Percentiles rank a stretch among this genome's conserved stretches.
Conservation (phyloP, 1,140 invertebrate genomes). For the Anastatus disparis region DNA sequence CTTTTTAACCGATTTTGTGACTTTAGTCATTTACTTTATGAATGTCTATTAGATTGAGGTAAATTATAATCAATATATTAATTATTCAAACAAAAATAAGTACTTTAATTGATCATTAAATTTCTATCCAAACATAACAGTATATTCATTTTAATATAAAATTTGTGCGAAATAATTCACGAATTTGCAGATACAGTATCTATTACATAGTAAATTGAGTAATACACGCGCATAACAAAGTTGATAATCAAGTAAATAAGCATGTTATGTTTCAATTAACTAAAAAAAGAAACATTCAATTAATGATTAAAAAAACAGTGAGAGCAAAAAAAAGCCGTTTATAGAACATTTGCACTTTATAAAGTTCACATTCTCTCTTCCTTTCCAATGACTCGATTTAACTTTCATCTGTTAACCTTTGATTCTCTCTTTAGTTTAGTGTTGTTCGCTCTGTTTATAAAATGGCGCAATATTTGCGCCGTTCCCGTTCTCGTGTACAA, state of each 20-base stretch:
- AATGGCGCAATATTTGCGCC: conserved; percentile 15
- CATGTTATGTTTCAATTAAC: background rate
- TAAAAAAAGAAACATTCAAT: too few relatives aligned
- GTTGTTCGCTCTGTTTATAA: too few relatives aligned
- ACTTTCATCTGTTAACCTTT: conserved; percentile 60
- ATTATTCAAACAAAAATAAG: too few relatives aligned
- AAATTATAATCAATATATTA: too few relatives aligned
- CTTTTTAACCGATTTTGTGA: too few relatives aligned
- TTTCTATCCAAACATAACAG: too few relatives aligned
- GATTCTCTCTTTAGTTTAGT: conserved; percentile 4
- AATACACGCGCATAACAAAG: background rate
- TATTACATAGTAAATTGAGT: background rate
- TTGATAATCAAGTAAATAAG: background rate
- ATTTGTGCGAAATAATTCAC: too few relatives aligned
- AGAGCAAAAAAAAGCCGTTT: background rate
- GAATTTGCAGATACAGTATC: background rate
- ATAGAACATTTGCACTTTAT: conserved; percentile 3
- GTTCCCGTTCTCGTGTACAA: background rate
- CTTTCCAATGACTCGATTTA: conserved; percentile 42
- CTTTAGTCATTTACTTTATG: too few relatives aligned
- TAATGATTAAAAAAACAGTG: background rate
- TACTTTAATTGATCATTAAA: too few relatives aligned
- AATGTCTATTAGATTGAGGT: too few relatives aligned
- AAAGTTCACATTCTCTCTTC: conserved; percentile 22
- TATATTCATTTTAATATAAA: too few relatives aligned